These are phyloP conservation scores for Nysson spinosus DNA, from an alignment of 2,888 invertebrate genomes.

Conservation along the genomic window DNA sequence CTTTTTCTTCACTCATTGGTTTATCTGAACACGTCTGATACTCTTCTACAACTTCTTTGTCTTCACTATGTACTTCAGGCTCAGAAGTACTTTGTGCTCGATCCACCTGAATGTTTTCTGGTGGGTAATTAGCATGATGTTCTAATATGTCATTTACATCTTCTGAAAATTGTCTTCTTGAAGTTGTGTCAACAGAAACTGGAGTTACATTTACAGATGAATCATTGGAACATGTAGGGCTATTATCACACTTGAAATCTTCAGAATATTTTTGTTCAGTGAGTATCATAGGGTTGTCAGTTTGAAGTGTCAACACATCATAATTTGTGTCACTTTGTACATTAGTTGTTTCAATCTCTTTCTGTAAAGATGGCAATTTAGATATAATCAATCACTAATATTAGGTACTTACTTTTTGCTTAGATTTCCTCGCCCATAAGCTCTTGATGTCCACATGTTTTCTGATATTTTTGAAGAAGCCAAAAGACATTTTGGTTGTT, in stretches of 20 bases:
- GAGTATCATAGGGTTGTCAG: background rate
- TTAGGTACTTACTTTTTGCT: slow-evolving; percentile 57
- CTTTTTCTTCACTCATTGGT: slow-evolving; percentile 1
- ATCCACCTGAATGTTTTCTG: background rate
- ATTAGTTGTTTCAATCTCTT: slow-evolving; percentile 21
- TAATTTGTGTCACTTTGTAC: slow-evolving; percentile 7
- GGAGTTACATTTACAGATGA: background rate
- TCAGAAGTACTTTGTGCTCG: background rate
- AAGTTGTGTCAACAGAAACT: background rate
- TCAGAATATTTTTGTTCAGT: slow-evolving; percentile 1
- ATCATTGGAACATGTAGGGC: background rate
- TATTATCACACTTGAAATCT: background rate
- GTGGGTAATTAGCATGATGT: background rate
- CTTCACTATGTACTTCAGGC: background rate
- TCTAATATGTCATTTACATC: slow-evolving; percentile 1
- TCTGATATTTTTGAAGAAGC: slow-evolving; percentile 63
- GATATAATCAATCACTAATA: background rate
- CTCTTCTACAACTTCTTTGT: background rate
- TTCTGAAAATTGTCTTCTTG: background rate
- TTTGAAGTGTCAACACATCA: background rate
- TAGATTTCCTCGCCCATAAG: slow-evolving; percentile 55
- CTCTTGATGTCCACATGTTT: slow-evolving; percentile 60
- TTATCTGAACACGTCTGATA: background rate
- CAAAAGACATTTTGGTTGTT: slow-evolving; percentile 36
- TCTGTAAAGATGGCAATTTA: slow-evolving; percentile 34